A percentile compares a stretch with the other conserved stretches of the same genome.
Evolutionary conservation across 2,113 vertebrate genomes (phyloP).

Genomic region (Mobula birostris): DNA sequence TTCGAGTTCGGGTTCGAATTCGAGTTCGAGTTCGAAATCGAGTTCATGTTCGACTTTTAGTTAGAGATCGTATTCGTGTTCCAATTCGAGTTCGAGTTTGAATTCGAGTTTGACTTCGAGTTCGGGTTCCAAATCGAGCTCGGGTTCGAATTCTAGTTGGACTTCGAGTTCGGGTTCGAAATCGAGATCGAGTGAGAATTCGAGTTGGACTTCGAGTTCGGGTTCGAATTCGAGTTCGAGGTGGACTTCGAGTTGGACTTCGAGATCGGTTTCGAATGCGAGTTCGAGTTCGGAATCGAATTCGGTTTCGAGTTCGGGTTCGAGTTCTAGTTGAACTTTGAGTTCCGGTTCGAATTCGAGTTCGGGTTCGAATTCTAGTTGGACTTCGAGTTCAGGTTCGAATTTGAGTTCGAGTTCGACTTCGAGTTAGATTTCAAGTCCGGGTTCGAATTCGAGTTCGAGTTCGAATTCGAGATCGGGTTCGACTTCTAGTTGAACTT

Average conservation of each 20-base stretch:
- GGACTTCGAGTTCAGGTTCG: neutral
- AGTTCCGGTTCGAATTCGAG: neutral
- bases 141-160: neutral
- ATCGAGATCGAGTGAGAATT: too few species aligned
- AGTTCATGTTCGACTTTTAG: too few species aligned
- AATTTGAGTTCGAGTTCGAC: neutral
- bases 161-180: conserved; percentile 5
- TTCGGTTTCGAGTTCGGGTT: conserved; percentile 32
- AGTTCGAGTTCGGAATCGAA: neutral
- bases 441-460: too few species aligned
- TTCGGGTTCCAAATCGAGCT: neutral
- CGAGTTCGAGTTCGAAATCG: too few species aligned
- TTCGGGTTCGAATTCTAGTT: conserved; percentile 2
- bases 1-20: too few species aligned
- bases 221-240: too few species aligned
- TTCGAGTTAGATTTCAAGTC: neutral
- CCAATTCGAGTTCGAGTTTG: neutral
- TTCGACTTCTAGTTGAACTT: too few species aligned
- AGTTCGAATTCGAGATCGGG: too few species aligned
- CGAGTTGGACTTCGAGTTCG: too few species aligned
- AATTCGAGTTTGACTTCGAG: neutral
- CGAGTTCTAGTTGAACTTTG: too few species aligned
- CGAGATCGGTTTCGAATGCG: neutral
- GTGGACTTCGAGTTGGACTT: too few species aligned
- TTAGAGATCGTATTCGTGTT: too few species aligned